These are phyloP conservation scores for Cataglyphis cursor DNA, from an alignment of 2,888 invertebrate species.

Conservation along the genomic window DNA sequence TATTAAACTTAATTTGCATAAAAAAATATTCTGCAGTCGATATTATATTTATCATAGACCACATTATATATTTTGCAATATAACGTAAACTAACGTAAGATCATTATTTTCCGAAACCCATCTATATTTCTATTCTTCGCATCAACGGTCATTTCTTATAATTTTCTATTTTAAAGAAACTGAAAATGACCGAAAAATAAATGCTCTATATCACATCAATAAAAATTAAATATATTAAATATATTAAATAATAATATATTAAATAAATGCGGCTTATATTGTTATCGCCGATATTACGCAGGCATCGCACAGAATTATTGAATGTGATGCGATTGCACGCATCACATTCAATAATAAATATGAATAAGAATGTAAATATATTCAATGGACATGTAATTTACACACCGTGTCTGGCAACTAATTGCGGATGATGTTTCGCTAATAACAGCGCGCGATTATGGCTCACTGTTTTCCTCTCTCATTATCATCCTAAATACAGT, in stretches of 20 bases:
- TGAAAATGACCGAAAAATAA: slow-evolving; percentile 3
- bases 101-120: not conserved
- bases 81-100: not conserved
- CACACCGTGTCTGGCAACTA: slow-evolving; percentile 20
- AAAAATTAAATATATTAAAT: not conserved
- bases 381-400: slow-evolving; percentile 46
- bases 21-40: not conserved
- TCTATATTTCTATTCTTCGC: slow-evolving; percentile 9
- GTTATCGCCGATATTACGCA: slow-evolving; percentile 13
- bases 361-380: slow-evolving; percentile 48
- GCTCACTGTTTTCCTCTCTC: slow-evolving; percentile 45
- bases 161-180: not conserved
- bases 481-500: slow-evolving; percentile 56
- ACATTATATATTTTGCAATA: not conserved
- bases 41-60: not conserved
- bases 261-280: not conserved
- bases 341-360: slow-evolving; percentile 35
- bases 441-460: slow-evolving; percentile 19
- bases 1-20: not conserved
- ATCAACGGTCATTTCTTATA: not conserved
- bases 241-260: not conserved
- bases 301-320: slow-evolving; percentile 12
- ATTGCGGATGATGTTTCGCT: slow-evolving; percentile 49
- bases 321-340: slow-evolving; percentile 9
- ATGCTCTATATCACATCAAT: not conserved